These are phyloP conservation scores for Dryococelus australis DNA, from an alignment of 2,888 invertebrate genomes.

Conservation along the genomic window DNA sequence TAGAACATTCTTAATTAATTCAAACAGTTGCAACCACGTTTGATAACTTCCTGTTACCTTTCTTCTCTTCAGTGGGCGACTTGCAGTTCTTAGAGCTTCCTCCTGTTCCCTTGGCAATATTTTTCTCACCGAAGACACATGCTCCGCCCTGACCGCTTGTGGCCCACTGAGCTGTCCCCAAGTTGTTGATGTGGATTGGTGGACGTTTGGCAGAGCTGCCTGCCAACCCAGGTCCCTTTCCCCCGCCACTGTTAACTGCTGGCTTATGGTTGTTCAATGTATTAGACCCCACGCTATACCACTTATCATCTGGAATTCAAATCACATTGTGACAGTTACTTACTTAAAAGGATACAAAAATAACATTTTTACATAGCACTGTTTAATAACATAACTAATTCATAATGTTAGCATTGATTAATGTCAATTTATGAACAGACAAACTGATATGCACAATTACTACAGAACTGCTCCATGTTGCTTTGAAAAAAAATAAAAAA, in stretches of 20 bases:
- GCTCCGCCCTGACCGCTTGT: slow-evolving; percentile 23
- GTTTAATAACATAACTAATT: too few species aligned
- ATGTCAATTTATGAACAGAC: too few species aligned
- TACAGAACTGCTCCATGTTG: too few species aligned
- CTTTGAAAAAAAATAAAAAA: too few species aligned
- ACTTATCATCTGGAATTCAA: slow-evolving; percentile 33
- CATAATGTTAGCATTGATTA: too few species aligned
- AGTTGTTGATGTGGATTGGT: slow-evolving; percentile 52
- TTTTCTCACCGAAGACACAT: slow-evolving; percentile 42
- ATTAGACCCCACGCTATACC: slow-evolving; percentile 39
- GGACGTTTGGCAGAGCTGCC: slow-evolving; percentile 54
- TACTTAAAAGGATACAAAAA: too few species aligned
- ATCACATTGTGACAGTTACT: too few species aligned
- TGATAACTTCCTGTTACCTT: slow-evolving; percentile 36
- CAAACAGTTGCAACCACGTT: too few species aligned
- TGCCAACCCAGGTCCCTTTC: slow-evolving; percentile 53
- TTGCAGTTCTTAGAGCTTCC: slow-evolving; percentile 41
- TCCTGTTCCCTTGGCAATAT: slow-evolving; percentile 42
- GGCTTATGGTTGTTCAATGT: slow-evolving; percentile 58
- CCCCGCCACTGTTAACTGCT: slow-evolving; percentile 49
- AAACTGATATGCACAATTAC: too few species aligned
- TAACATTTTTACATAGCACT: too few species aligned
- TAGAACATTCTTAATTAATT: too few species aligned
- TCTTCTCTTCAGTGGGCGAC: slow-evolving; percentile 43
- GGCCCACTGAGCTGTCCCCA: slow-evolving; percentile 48